Evolutionary conservation across 2,113 vertebrate species (phyloP), one percentile per base, ranked within the genome.

Genomic region (Mobula hypostoma): DNA sequence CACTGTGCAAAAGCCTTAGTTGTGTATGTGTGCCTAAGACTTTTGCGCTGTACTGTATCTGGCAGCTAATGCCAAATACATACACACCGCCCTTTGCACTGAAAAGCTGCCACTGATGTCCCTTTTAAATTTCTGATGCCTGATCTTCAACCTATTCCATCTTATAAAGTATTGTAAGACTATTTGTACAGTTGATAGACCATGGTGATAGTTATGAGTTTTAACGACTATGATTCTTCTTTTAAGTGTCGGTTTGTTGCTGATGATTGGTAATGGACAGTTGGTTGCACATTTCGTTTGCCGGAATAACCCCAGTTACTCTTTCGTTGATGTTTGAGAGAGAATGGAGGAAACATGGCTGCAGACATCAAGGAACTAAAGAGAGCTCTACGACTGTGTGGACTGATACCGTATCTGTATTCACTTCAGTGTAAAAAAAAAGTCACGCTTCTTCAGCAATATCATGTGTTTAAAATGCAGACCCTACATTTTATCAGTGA

Each of bases 191-290:
- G 72, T 93, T 48, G 9, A 74, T 48, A 93, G 7, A 90, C 24
- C 90, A 9, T 19, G 36, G 90, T 72, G 68, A 92, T n/a, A 72
- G 21, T 79, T 63, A 94, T 32, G 11, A 21, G 58, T 48, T 2
- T 80, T 21, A 66, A 94, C 68, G 15, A 66, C 1, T 80, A 27
- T 80, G 32, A 32, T 93, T 58, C 61, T 94, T 94, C 48, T 48
- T 88, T 5, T 70, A 97, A 97, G 96, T 29, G 96, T 96, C 14
- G 96, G 97, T 94, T 96, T 97, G 95, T 96, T 97, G 94, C 94
- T 97, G 93, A 97, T 97, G 97, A 97, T 97, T 94, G 96, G 96
- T 95, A 97, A 96, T 1, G 96, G 97, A 91, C 97, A 97, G 94
- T 95, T 97, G 58, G 96, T 97, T 0, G 97, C 96, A 87, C 96